phyloP scores from a whole-genome alignment of 2,888 invertebrate species.

The Incurvaria masculella region DNA sequence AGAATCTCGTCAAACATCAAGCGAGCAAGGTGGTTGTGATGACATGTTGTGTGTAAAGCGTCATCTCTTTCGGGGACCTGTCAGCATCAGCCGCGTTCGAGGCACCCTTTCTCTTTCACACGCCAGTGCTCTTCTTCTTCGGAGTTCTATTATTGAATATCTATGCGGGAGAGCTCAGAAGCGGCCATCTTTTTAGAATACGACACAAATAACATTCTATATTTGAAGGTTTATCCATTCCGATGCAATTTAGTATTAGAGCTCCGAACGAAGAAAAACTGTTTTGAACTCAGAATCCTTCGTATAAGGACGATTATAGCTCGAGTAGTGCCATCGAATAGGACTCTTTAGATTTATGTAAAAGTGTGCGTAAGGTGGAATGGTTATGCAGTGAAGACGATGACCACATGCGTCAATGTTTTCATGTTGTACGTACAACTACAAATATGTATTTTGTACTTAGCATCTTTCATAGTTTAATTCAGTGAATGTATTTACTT shows the following conservation, averaged over 20 bases:
- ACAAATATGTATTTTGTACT: not conserved
- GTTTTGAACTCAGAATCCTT: not conserved
- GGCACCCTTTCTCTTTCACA: not conserved
- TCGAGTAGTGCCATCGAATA: too few species aligned
- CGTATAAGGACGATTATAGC: not conserved
- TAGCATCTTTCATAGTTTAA: not conserved
- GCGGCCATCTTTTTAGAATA: conserved; percentile 57
- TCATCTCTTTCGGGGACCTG: not conserved
- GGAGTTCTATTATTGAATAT: conserved; percentile 48
- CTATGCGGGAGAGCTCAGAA: conserved; percentile 57
- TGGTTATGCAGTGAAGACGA: conserved; percentile 51
- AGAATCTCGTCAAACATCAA: too few species aligned
- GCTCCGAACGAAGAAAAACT: not conserved
- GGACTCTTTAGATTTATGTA: too few species aligned
- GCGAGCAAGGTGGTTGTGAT: not conserved
- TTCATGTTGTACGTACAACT: conserved; percentile 52
- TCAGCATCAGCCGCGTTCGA: not conserved
- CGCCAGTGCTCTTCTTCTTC: not conserved
- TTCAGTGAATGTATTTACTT: not conserved
- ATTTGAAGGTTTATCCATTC: conserved; percentile 49
- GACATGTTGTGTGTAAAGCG: not conserved
- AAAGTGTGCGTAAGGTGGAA: conserved; percentile 45
- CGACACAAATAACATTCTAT: conserved; percentile 57
- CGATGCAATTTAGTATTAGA: not conserved
- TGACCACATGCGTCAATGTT: conserved; percentile 58